phyloP scores from a whole-genome alignment of 2,797 vertebrate species.

The Microchirus variegatus region DNA sequence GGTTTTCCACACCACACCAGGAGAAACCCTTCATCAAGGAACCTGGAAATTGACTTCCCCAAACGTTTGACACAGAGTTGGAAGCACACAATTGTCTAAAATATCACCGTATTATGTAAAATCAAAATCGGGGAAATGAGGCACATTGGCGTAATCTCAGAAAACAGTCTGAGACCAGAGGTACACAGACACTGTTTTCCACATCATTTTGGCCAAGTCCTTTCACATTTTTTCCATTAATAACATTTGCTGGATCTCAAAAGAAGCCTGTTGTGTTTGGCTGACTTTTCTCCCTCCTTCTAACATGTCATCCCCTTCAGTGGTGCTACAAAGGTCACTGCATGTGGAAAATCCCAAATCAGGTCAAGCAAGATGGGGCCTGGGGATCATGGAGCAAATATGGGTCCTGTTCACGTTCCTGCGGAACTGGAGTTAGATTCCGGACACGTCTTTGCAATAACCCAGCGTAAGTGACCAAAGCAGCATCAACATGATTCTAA shows the following conservation, averaged over 20 bases:
- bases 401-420: slow-evolving; percentile 93
- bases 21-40: background rate
- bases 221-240: background rate
- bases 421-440: slow-evolving; percentile 93
- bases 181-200: background rate
- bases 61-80: background rate
- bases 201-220: background rate
- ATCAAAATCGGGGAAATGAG: background rate
- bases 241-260: background rate
- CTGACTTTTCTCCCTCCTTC: slow-evolving; percentile 4
- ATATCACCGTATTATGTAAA: background rate
- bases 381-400: slow-evolving; percentile 96
- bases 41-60: background rate
- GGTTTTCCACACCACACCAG: slow-evolving; percentile 3
- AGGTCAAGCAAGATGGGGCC: slow-evolving; percentile 92
- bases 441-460: slow-evolving; percentile 94
- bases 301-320: slow-evolving; percentile 63
- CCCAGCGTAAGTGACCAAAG: slow-evolving; percentile 84
- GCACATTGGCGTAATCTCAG: background rate
- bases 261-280: background rate
- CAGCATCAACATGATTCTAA: too few species aligned
- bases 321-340: slow-evolving; percentile 99
- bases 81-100: slow-evolving; percentile 1
- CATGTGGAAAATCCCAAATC: slow-evolving; percentile 97
- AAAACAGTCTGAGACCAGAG: background rate